Conservation (phyloP, 1,140 invertebrate genomes). For the Akabosia matsudoensis region DNA sequence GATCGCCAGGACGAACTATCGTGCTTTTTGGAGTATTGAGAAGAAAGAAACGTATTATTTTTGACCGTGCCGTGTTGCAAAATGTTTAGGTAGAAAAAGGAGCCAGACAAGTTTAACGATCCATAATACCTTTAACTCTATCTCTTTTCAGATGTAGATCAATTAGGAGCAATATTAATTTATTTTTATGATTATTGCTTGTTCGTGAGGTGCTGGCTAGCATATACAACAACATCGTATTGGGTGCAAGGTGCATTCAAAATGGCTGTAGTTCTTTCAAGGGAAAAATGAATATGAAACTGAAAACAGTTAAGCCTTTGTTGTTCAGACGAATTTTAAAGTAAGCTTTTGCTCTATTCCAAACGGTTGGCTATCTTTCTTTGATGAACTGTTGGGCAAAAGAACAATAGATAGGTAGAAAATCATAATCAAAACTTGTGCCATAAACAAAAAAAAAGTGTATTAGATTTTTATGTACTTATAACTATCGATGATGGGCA, state of each 20-base stretch:
- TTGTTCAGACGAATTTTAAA: no score
- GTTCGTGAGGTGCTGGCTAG: slow-evolving; percentile 16
- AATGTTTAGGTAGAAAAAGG: not conserved
- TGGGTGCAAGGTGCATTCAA: not conserved
- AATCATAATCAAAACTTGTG: no score
- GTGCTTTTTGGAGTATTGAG: not conserved
- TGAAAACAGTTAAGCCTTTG: no score
- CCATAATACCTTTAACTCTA: slow-evolving; percentile 16
- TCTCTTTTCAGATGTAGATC: slow-evolving; percentile 18
- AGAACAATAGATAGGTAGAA: no score
- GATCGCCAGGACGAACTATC: not conserved
- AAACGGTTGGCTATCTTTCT: no score
- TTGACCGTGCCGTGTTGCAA: not conserved
- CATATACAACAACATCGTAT: not conserved
- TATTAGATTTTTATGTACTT: no score
- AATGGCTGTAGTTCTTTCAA: not conserved
- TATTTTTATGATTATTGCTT: slow-evolving; percentile 25
- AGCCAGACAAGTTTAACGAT: slow-evolving; percentile 8
- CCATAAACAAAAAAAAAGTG: no score
- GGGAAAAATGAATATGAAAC: no score
- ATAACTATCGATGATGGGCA: no score
- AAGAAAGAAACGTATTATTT: not conserved
- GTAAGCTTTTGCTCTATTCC: no score
- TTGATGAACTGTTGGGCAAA: no score
- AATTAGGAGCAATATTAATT: slow-evolving; percentile 24